Evolutionary conservation across 2,888 invertebrate species (phyloP).

Genomic region (Ryuthela nishihirai): DNA sequence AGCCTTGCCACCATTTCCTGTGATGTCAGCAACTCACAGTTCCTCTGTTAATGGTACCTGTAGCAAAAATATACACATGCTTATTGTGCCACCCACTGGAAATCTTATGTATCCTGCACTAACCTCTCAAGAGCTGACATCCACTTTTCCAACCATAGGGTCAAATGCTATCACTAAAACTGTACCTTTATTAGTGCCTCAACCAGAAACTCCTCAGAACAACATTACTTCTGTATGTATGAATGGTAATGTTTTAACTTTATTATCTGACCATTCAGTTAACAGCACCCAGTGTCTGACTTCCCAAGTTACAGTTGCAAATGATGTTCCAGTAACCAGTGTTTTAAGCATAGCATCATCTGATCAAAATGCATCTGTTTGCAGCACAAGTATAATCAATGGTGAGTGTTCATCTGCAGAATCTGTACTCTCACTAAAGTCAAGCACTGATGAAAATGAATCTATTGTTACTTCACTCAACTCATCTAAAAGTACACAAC

Average conservation of each 20-base stretch:
- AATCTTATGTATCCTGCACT: constrained; percentile 15
- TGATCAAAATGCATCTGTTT: neutral
- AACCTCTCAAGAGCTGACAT: constrained; percentile 14
- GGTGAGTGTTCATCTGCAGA: neutral
- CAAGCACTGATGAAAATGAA: neutral
- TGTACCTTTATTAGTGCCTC: constrained; percentile 31
- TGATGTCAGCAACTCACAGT: constrained; percentile 35
- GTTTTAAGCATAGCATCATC: neutral
- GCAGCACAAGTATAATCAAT: neutral
- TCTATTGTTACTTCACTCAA: neutral
- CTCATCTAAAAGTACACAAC: neutral
- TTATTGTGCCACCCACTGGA: constrained; percentile 19
- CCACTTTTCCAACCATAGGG: constrained; percentile 23
- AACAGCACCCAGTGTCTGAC: too few species aligned
- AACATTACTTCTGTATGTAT: too few species aligned
- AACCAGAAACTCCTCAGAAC: too few species aligned
- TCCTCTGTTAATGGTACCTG: constrained; percentile 18
- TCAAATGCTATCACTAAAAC: constrained; percentile 8
- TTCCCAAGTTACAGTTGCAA: neutral
- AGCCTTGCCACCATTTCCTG: constrained; percentile 31
- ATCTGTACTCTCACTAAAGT: neutral
- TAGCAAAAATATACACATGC: constrained; percentile 21
- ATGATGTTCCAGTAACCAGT: neutral
- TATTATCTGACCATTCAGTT: too few species aligned
- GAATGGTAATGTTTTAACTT: too few species aligned